phyloP scores from a whole-genome alignment of 2,113 vertebrate genomes.

The Phylloscopus whistleri region DNA sequence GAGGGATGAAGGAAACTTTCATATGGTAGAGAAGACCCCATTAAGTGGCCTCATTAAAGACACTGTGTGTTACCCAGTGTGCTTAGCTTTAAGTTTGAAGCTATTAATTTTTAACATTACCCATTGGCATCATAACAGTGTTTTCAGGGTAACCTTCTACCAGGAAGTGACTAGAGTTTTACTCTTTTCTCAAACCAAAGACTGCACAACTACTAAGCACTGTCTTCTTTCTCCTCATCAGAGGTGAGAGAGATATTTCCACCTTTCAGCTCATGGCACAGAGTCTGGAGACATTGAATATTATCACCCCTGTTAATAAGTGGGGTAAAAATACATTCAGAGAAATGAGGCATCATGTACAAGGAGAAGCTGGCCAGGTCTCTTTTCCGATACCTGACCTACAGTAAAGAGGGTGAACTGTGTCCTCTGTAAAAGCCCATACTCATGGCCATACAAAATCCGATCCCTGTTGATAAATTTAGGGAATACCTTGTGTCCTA shows the following conservation, averaged over 20 bases:
- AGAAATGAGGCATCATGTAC: not conserved
- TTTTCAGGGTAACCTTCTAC: not conserved
- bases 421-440: not conserved
- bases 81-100: not conserved
- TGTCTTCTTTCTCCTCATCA: not conserved
- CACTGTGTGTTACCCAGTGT: not conserved
- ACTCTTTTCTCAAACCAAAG: not conserved
- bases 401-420: not conserved
- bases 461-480: not conserved
- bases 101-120: not conserved
- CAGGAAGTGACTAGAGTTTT: not conserved
- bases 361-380: not conserved
- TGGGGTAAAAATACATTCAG: not conserved
- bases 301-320: not conserved
- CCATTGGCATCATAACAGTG: not conserved
- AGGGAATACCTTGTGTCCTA: not conserved
- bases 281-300: not conserved
- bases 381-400: not conserved
- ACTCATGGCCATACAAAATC: not conserved
- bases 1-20: not conserved
- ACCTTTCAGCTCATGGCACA: not conserved
- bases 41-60: not conserved
- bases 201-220: not conserved
- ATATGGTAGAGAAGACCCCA: accelerated
- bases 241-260: not conserved